These are phyloP conservation scores for Onchidella celtica DNA, from an alignment of 2,888 invertebrate genomes.

Conservation along the genomic window DNA sequence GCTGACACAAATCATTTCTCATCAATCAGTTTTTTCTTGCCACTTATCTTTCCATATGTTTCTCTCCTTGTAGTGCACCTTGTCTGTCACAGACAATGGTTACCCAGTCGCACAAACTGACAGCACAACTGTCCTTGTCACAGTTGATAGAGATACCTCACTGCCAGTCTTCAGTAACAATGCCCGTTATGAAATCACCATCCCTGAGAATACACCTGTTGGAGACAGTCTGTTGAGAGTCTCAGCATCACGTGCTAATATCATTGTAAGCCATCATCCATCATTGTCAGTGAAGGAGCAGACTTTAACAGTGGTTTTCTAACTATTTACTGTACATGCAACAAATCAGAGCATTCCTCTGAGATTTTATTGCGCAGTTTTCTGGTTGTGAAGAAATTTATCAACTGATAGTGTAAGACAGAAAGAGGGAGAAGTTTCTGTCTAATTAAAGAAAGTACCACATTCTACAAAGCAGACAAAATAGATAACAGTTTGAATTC, in stretches of 20 bases:
- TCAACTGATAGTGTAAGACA: no score
- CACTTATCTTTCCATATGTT: no score
- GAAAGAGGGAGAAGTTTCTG: no score
- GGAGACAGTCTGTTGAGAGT: constrained; percentile 58
- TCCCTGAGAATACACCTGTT: constrained; percentile 66
- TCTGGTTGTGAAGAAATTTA: no score
- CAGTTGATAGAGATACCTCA: constrained; percentile 58
- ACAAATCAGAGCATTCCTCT: no score
- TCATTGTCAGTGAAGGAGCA: not conserved
- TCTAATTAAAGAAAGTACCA: no score
- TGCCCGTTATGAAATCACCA: constrained; percentile 63
- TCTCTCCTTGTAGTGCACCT: constrained; percentile 60
- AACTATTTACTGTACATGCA: no score
- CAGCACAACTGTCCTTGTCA: constrained; percentile 62
- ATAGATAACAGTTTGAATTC: no score
- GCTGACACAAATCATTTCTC: no score
- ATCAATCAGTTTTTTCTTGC: no score
- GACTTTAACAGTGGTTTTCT: not conserved
- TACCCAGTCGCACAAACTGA: constrained; percentile 61
- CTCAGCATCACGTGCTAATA: constrained; percentile 57
- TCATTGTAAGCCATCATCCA: constrained; percentile 47
- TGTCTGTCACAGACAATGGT: constrained; percentile 66
- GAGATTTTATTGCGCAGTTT: no score
- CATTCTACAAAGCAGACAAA: no score
- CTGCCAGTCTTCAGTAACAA: constrained; percentile 63